Base-by-base conservation (phyloP, 2,797 vertebrate species). In the Coregonus ussuriensis region DNA sequence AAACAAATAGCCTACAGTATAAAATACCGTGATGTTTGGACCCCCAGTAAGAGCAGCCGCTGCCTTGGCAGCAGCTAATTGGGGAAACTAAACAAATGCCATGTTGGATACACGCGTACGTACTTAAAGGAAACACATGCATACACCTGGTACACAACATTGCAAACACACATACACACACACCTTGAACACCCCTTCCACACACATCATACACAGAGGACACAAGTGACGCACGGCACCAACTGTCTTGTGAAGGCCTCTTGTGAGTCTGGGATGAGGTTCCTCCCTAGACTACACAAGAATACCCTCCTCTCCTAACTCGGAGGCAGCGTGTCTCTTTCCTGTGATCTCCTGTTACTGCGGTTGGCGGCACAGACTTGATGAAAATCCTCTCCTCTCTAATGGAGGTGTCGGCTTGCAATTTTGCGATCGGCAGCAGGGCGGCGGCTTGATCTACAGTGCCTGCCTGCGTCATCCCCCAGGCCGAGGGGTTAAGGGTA, bases 371-470 rank as follows among this genome's bases (percentile, higher is more conserved):
- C 90, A 85, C 85, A 90, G 91, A 92, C 91, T 93, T 92, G 91
- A 92, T 93, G 90, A 91, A 92, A 92, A 91, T 79, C 71, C 52
- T 29, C 52, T 31, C 90, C 89, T 90, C 86, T 85, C 90, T 88
- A 89, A 91, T 89, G 89, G 88, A 93, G 92, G 91, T 93, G 93
- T 95, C 92, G 6, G 86, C 89, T 94, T 93, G 89, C 91, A 76
- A 81, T 88, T 90, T 91, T 88, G 90, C 87, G 84, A 87, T 90
- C 89, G 90, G 91, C 85, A 91, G 90, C 89, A 90, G 85, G 88
- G 89, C 86, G 91, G 88, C 25, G 6, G 88, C 92, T 87, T 93
- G 91, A 93, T 93, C 91, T 90, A 80, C 82, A 82, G 75, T 87
- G 88, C 82, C 77, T 89, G 41, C 77, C 77, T 77, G 72, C 41